A percentile compares a stretch with the other conserved stretches of the same genome.
phyloP scores from a whole-genome alignment of 1,140 invertebrate genomes.

The Bombus fervidus region DNA sequence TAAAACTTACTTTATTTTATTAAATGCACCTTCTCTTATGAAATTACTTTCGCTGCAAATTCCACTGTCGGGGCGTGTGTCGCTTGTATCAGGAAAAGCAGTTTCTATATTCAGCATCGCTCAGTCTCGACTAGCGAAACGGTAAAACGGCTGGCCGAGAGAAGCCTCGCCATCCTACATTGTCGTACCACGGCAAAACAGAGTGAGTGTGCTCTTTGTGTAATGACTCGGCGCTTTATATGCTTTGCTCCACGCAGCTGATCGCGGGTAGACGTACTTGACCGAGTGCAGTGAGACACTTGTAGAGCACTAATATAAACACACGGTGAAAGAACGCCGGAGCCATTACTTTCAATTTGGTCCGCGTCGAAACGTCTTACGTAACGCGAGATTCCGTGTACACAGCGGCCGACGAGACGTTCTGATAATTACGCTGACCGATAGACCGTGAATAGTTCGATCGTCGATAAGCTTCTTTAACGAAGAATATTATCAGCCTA shows the following conservation, averaged over 20 bases:
- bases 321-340: slow-evolving; percentile 65
- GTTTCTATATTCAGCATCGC: not conserved
- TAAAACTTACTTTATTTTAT: not conserved
- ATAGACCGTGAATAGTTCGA: not conserved
- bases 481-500: not conserved
- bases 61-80: no score
- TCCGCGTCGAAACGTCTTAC: slow-evolving; percentile 39
- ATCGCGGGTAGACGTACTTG: slow-evolving; percentile 79
- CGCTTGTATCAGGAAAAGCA: not conserved
- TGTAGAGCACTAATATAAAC: slow-evolving; percentile 76
- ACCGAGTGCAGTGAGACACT: slow-evolving; percentile 79
- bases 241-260: slow-evolving; percentile 72
- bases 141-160: not conserved
- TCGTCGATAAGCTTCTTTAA: not conserved
- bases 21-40: not conserved
- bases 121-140: not conserved
- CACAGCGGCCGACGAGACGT: not conserved
- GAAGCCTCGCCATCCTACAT: slow-evolving; percentile 61
- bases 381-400: slow-evolving; percentile 34
- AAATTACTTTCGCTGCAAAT: no score
- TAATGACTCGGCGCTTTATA: slow-evolving; percentile 81
- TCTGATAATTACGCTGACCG: not conserved
- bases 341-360: slow-evolving; percentile 76
- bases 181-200: slow-evolving; percentile 78
- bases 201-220: slow-evolving; percentile 81